Base-by-base conservation (phyloP, 2,888 invertebrate species). In the Coremacera marginata region DNA sequence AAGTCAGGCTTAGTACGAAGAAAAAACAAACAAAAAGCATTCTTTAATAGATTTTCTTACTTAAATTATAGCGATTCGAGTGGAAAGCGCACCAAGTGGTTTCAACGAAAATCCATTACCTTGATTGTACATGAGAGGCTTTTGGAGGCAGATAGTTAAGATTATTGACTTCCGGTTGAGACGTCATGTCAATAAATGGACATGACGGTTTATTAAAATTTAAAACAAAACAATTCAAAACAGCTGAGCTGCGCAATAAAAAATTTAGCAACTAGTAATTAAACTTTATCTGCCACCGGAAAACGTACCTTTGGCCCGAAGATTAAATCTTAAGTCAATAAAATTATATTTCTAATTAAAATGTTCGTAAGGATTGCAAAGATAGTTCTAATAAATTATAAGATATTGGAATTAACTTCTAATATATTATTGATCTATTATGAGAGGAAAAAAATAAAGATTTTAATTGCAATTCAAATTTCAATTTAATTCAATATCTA, bases 81-180 rank as follows among this genome's bases (percentile, higher is more conserved):
- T 25, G 37, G 22, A 67, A 22, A 70, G 71, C 19, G 52, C 14
- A 27, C 31, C 34, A 22, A 27, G 60, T 16, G 27, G 57, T 60
- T 60, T 27, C 27, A 27, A 60, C 14, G 16, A 22, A 25, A 27
- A 60, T 60, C 27, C 27, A 27, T 27, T 60, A 19, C 60, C 16
- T 60, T 27, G 27, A 4, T 22, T 19, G 11, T 44, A 1, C 44
- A 44, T 14, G 14, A 44, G 44, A 44, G 44, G 2, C 44, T 11
- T n/a, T 22, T 3, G 11, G 11, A 16, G 44, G n/a, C 44, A 34
- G 67, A 34, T 37, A 37, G 4, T 27, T 60, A 25, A 25, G 68
- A 68, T 51, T 34, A 68, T 16, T 34, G 51, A 68, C 51, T 68
- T 68, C 68, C 68, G 68, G 68, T 68, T 49, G 68, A 25, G 49